A percentile compares a stretch with the other conserved stretches of the same genome.
These are phyloP conservation scores for Thysanoteuthis rhombus DNA, from an alignment of 2,888 invertebrate genomes.

Conservation along the genomic window DNA sequence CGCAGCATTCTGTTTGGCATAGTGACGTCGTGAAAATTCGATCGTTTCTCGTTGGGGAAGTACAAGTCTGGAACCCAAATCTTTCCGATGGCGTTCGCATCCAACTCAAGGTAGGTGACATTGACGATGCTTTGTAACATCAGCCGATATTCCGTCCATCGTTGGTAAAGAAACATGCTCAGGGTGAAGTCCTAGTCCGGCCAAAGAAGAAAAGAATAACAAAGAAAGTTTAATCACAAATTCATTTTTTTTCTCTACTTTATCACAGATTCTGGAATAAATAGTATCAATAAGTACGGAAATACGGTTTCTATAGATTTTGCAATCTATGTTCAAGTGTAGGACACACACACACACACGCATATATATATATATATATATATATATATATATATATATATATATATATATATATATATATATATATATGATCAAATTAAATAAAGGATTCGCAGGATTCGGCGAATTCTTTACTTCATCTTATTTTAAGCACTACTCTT, in stretches of 20 bases:
- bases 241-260: background rate
- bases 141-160: slow-evolving; percentile 50
- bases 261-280: background rate
- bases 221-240: background rate
- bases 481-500: too few species aligned
- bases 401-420: background rate
- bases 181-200: slow-evolving; percentile 56
- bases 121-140: slow-evolving; percentile 38
- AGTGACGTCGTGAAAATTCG: slow-evolving; percentile 92
- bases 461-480: too few species aligned
- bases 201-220: background rate
- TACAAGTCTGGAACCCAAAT: slow-evolving; percentile 99
- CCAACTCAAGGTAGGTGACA: slow-evolving; percentile 86
- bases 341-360: background rate
- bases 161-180: slow-evolving; percentile 51
- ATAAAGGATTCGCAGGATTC: too few species aligned
- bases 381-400: slow-evolving; percentile 13
- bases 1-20: slow-evolving; percentile 98
- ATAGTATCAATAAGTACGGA: background rate
- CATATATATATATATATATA: background rate
- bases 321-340: background rate
- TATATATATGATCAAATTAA: too few species aligned
- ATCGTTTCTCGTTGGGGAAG: slow-evolving; percentile 97
- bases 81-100: slow-evolving; percentile 73
- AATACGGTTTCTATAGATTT: background rate